Evolutionary conservation across 2,113 vertebrate genomes (phyloP).

Genomic region (Pterocles orientalis): DNA sequence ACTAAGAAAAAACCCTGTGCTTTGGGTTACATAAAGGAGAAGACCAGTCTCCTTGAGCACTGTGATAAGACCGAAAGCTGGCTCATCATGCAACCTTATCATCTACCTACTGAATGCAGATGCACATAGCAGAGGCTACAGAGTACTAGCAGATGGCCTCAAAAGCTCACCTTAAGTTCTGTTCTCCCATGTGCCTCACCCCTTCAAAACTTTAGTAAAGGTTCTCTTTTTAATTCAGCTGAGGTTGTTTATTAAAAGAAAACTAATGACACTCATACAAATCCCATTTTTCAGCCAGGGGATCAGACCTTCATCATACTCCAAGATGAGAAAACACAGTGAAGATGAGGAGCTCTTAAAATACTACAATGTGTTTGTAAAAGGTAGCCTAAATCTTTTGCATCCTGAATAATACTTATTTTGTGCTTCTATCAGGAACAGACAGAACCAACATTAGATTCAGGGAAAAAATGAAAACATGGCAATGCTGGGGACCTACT

Average conservation of each 20-base stretch:
- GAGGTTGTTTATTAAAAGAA: background rate
- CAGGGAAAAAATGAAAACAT: background rate
- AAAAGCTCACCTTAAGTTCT: background rate
- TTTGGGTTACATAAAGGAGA: background rate
- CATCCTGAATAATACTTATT: background rate
- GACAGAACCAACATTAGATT: background rate
- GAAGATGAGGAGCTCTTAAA: background rate
- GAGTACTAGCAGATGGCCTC: background rate
- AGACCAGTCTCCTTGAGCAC: background rate
- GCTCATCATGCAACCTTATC: background rate
- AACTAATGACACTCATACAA: background rate
- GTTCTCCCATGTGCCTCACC: background rate
- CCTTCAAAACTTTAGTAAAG: background rate
- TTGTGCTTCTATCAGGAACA: background rate
- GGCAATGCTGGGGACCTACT: background rate
- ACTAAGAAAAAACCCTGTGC: background rate
- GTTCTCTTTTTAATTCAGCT: background rate
- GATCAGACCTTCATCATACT: background rate
- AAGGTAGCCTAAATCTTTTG: background rate
- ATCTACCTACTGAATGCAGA: background rate
- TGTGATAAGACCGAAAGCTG: fast-evolving
- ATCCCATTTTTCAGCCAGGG: background rate
- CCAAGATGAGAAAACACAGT: background rate
- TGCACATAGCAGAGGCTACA: background rate
- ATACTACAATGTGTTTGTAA: background rate